Conservation (phyloP, 37 sponge, comb jelly and placozoan species). For the Axinella damicornis region DNA sequence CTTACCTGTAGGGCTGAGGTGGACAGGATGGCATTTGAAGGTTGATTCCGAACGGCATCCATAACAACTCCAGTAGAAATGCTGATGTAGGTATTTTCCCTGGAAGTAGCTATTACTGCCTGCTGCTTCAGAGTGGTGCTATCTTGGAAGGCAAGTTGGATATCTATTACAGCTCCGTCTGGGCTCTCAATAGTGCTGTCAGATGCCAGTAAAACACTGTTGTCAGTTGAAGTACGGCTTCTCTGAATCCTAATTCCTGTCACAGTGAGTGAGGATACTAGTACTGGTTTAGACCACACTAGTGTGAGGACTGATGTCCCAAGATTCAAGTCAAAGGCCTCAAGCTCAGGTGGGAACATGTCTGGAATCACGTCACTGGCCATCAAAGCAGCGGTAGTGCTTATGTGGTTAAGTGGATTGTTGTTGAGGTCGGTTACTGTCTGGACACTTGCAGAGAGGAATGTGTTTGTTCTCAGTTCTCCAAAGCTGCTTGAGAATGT, state of each 20-base stretch:
- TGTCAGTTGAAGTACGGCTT: background rate
- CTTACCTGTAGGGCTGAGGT: conserved; percentile 65
- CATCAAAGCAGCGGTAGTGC: conserved; percentile 47
- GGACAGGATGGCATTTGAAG: conserved; percentile 47
- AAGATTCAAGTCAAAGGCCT: conserved; percentile 77
- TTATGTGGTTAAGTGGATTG: conserved; percentile 67
- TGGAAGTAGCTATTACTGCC: conserved; percentile 57
- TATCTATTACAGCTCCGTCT: conserved; percentile 69
- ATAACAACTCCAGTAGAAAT: conserved; percentile 41
- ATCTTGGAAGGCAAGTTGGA: conserved; percentile 50
- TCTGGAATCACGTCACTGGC: conserved; percentile 68
- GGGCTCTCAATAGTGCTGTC: conserved; percentile 42
- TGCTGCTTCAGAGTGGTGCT: conserved; percentile 37
- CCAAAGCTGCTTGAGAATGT: conserved; percentile 66
- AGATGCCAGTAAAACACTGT: background rate
- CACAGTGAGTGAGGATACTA: conserved; percentile 19
- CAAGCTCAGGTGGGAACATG: conserved; percentile 63
- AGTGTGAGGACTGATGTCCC: conserved; percentile 62
- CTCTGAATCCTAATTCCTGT: conserved; percentile 52
- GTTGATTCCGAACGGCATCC: conserved; percentile 39
- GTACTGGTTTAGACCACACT: conserved; percentile 75
- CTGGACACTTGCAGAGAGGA: conserved; percentile 63
- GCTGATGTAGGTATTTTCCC: conserved; percentile 71
- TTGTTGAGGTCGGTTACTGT: conserved; percentile 76
- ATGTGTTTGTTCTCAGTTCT: conserved; percentile 54